A percentile compares a stretch with the other conserved stretches of the same genome.
These are phyloP conservation scores for Acridotheres tristis DNA, from an alignment of 2,797 vertebrate species.

Conservation along the genomic window DNA sequence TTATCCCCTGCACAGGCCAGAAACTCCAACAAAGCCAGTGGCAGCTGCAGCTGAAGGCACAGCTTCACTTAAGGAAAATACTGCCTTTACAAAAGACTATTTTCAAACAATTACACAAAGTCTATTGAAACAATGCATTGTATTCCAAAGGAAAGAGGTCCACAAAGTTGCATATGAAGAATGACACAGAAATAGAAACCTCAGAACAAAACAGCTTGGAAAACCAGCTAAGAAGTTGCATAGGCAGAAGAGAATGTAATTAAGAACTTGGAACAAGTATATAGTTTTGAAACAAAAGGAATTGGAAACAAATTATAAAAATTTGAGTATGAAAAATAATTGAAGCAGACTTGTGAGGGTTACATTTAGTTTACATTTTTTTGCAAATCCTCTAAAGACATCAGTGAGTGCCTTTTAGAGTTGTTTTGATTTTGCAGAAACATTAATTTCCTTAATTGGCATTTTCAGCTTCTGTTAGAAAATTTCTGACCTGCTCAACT, in stretches of 20 bases:
- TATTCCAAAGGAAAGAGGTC: neutral
- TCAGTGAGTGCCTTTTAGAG: neutral
- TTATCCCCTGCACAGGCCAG: neutral
- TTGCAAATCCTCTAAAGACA: neutral
- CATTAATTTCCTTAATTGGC: neutral
- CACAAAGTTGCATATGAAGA: neutral
- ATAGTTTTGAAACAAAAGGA: neutral
- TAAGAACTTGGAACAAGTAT: neutral
- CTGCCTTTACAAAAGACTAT: neutral
- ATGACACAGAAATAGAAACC: neutral
- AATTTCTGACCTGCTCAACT: neutral
- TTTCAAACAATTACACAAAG: neutral
- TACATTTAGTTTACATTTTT: neutral
- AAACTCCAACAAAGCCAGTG: neutral
- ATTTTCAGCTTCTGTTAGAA: neutral
- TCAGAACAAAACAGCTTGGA: neutral
- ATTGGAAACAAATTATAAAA: neutral
- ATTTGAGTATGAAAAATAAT: neutral
- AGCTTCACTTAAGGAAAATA: neutral
- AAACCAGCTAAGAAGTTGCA: neutral
- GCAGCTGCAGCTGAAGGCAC: neutral
- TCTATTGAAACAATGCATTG: neutral
- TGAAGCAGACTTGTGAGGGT: neutral
- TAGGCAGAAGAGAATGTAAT: neutral
- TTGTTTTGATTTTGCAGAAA: neutral